Evolutionary conservation across 2,888 invertebrate genomes (phyloP).

Genomic region (Entomobrya multifasciata): DNA sequence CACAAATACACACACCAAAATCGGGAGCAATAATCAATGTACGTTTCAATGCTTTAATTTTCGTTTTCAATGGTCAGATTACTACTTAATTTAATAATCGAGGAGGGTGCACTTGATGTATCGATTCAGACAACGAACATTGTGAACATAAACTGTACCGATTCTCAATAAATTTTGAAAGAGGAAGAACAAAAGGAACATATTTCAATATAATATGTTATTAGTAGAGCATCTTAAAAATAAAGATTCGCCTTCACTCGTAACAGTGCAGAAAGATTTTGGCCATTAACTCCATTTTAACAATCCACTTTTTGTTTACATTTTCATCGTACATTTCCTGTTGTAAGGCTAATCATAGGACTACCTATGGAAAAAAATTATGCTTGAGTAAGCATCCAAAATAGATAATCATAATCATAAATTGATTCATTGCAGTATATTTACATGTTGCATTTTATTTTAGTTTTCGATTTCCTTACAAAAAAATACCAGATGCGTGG

Average conservation of each 20-base stretch:
- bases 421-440: too few species aligned
- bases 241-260: conserved; percentile 49
- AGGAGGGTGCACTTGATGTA: not conserved
- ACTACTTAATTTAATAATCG: not conserved
- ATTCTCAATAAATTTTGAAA: too few species aligned
- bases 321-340: conserved; percentile 24
- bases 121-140: too few species aligned
- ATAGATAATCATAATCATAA: not conserved
- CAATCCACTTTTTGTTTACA: not conserved
- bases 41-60: not conserved
- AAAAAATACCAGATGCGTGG: too few species aligned
- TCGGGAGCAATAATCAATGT: not conserved
- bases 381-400: conserved; percentile 36
- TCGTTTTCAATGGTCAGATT: not conserved
- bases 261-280: conserved; percentile 54
- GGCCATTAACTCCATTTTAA: not conserved
- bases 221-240: conserved; percentile 36
- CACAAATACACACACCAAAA: not conserved
- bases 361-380: conserved; percentile 14
- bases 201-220: conserved; percentile 5
- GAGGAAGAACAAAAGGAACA: too few species aligned
- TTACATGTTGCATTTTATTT: not conserved
- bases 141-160: too few species aligned
- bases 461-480: not conserved
- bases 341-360: not conserved